Percentiles rank a stretch among this genome's conserved stretches.
These are phyloP conservation scores for Drosophila tsacasi DNA, from an alignment of 1,140 invertebrate genomes.

Conservation along the genomic window DNA sequence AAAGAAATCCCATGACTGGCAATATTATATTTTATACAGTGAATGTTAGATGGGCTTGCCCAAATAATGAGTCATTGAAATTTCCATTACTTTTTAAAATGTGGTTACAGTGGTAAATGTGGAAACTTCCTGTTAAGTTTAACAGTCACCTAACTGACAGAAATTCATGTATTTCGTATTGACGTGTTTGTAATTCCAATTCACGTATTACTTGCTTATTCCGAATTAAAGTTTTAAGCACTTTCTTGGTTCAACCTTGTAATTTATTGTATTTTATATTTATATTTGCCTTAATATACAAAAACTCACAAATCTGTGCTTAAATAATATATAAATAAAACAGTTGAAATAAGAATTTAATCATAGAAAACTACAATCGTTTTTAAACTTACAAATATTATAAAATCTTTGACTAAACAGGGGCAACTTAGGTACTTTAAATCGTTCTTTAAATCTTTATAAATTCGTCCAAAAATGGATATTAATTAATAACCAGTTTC, in stretches of 20 bases:
- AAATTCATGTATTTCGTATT: not conserved
- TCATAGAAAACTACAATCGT: not conserved
- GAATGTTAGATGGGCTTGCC: not conserved
- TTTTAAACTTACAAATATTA: not conserved
- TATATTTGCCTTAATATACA: not conserved
- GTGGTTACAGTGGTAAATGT: not conserved
- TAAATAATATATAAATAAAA: not conserved
- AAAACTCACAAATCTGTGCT: not conserved
- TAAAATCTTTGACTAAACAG: not conserved
- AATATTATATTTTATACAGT: not conserved
- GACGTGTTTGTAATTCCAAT: not conserved
- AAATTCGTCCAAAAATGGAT: not conserved
- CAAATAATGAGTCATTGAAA: not conserved
- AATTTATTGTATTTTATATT: not conserved
- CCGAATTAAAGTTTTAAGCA: not conserved
- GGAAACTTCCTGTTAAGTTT: not conserved
- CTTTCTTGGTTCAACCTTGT: not conserved
- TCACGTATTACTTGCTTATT: not conserved
- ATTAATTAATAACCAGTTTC: not conserved
- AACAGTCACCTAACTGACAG: not conserved
- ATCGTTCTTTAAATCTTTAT: not conserved
- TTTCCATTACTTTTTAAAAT: not conserved
- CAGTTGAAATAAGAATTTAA: not conserved
- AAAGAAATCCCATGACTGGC: not conserved
- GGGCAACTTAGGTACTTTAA: not conserved